phyloP scores from a whole-genome alignment of 2,888 invertebrate genomes.

The Drosophila borborema region DNA sequence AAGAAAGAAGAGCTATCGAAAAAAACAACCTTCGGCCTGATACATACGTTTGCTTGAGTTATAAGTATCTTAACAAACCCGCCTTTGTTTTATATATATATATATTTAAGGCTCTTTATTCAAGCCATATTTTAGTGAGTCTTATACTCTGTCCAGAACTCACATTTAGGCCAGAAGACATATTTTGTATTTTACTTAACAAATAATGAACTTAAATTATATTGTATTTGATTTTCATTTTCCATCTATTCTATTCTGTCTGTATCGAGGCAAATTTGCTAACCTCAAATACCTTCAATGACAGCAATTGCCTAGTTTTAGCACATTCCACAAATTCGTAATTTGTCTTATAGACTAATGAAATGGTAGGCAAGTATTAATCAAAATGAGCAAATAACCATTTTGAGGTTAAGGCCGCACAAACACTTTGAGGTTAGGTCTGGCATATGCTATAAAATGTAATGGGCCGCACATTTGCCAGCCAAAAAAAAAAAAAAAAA shows the following conservation, averaged over 20 bases:
- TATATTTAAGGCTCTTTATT: too few species aligned
- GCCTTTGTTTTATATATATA: too few species aligned
- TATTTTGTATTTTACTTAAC: too few species aligned
- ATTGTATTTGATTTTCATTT: not conserved
- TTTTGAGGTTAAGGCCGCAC: conserved; percentile 36
- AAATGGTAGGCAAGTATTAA: conserved; percentile 9
- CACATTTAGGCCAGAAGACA: too few species aligned
- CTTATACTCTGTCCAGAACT: too few species aligned
- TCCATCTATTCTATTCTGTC: too few species aligned
- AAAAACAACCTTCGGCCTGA: too few species aligned
- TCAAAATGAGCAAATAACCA: conserved; percentile 26
- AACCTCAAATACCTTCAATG: not conserved
- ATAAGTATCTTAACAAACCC: too few species aligned
- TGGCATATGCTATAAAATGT: conserved; percentile 57
- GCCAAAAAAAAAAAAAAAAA: conserved; percentile 26
- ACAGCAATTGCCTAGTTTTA: not conserved
- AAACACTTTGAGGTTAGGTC: conserved; percentile 63
- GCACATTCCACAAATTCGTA: not conserved
- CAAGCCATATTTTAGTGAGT: too few species aligned
- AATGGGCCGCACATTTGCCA: conserved; percentile 60
- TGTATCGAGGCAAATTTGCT: not conserved
- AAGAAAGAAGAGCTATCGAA: too few species aligned
- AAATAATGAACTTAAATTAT: not conserved
- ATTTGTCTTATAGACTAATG: not conserved
- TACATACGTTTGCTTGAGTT: too few species aligned